Percentiles rank a stretch among this genome's conserved stretches.
Conservation (phyloP, 2,113 vertebrate genomes). For the Chloropsis cyanopogon region DNA sequence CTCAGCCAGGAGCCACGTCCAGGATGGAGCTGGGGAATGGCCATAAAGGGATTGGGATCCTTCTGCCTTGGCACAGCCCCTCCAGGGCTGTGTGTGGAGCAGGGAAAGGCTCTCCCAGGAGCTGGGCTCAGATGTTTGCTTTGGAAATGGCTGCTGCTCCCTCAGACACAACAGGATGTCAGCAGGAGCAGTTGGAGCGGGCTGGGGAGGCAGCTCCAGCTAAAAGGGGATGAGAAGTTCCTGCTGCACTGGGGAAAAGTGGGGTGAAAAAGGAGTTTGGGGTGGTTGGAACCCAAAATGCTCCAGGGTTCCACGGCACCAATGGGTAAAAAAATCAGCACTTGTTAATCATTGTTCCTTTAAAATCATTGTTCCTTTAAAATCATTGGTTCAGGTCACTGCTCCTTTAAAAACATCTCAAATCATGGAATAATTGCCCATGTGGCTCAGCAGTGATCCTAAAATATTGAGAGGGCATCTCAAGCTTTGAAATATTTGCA, state of each 20-base stretch:
- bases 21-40: constrained; percentile 54
- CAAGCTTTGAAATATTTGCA: not conserved
- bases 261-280: not conserved
- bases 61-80: not conserved
- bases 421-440: not conserved
- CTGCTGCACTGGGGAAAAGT: not conserved
- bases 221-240: constrained; percentile 45
- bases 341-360: fast-evolving
- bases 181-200: not conserved
- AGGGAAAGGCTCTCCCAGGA: constrained; percentile 44
- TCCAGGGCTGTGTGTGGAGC: not conserved
- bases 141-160: constrained; percentile 41
- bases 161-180: constrained; percentile 72
- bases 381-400: not conserved
- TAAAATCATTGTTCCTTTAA: not conserved
- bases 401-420: not conserved
- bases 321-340: fast-evolving
- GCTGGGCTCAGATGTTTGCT: constrained; percentile 51
- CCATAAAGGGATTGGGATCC: constrained; percentile 19
- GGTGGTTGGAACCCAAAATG: not conserved
- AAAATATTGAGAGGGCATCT: not conserved
- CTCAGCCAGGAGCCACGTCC: constrained; percentile 69
- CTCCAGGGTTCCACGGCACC: not conserved
- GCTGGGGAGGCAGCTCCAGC: not conserved
- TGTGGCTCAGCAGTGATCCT: not conserved